Conservation (phyloP, 2,797 vertebrate genomes). For the Semaprochilodus insignis region DNA sequence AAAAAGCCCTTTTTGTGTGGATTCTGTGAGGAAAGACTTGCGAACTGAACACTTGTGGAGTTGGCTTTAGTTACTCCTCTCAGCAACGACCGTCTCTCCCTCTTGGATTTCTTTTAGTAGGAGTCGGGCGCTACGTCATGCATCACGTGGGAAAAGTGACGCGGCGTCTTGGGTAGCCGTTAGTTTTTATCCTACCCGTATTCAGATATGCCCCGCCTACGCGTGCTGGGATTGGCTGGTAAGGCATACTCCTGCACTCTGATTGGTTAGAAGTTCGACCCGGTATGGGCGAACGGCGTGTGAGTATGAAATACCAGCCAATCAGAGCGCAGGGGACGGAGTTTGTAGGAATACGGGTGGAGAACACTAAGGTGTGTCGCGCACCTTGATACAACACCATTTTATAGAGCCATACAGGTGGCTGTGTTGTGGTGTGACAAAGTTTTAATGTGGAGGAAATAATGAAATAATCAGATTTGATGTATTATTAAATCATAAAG, state of each 20-base stretch:
- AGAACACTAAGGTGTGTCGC: neutral
- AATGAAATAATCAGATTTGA: no score
- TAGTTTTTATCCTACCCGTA: neutral
- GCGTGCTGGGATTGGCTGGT: neutral
- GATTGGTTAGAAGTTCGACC: neutral
- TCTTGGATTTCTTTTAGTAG: constrained; percentile 66
- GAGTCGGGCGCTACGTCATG: constrained; percentile 69
- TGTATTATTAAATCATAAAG: no score
- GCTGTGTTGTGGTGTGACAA: no score
- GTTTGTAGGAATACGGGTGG: neutral
- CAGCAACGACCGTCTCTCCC: constrained; percentile 65
- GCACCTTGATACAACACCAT: neutral
- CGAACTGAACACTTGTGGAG: neutral
- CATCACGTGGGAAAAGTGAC: constrained; percentile 71
- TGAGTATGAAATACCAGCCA: neutral
- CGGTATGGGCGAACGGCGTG: no score
- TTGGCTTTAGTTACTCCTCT: constrained; percentile 58
- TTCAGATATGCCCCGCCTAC: neutral
- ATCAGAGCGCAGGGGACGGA: neutral
- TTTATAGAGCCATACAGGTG: neutral
- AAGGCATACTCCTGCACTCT: neutral
- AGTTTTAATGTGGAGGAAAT: no score
- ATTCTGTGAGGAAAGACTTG: neutral
- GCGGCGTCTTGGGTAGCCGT: neutral
- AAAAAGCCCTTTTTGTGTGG: constrained; percentile 8